These are phyloP conservation scores for Rhagonycha lutea DNA, from an alignment of 2,888 invertebrate genomes.

Conservation along the genomic window DNA sequence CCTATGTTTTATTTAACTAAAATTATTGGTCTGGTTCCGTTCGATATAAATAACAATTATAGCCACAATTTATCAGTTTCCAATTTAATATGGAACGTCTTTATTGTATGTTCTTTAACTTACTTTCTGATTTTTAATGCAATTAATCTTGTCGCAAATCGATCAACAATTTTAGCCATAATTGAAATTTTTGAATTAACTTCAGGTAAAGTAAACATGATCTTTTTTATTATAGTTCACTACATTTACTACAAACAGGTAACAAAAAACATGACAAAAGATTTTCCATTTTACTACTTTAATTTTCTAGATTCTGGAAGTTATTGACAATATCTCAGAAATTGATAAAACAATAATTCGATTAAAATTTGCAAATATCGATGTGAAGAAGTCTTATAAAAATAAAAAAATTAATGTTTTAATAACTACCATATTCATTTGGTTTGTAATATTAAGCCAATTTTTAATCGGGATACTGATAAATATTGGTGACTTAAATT, in stretches of 20 bases:
- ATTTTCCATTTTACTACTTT: neutral
- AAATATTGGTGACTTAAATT: neutral
- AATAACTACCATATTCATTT: neutral
- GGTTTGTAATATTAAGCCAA: neutral
- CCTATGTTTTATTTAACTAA: too few relatives aligned
- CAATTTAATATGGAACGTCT: neutral
- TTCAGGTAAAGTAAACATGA: neutral
- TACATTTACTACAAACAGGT: neutral
- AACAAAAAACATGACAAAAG: neutral
- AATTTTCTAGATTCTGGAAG: conserved; percentile 4
- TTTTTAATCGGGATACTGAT: neutral
- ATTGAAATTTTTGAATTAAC: neutral
- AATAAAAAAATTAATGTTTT: neutral
- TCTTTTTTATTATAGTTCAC: neutral
- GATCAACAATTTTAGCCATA: neutral
- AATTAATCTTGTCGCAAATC: neutral
- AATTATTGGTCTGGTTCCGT: too few relatives aligned
- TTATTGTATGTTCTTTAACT: neutral
- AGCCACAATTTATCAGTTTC: neutral
- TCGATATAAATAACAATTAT: too few relatives aligned
- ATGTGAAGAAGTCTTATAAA: neutral
- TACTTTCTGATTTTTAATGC: neutral
- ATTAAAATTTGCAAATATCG: neutral
- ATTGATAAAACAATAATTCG: neutral
- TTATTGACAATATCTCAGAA: neutral